Evolutionary conservation across 2,797 vertebrate species (phyloP).

Genomic region (Spea hammondii): DNA sequence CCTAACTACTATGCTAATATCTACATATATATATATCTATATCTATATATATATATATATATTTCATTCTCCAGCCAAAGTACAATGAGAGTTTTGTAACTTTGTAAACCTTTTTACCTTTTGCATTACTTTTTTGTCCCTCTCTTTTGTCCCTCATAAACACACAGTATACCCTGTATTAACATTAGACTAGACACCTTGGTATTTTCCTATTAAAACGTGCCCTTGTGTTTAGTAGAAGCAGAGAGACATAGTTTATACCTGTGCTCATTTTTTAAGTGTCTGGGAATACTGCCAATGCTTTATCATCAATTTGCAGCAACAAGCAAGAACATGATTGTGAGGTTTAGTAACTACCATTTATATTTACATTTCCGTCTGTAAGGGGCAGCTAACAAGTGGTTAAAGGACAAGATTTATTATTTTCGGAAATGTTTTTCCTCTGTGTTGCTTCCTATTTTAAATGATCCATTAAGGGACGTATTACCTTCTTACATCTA

Average conservation of each 20-base stretch:
- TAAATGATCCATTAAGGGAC: constrained; percentile 35
- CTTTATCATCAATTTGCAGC: constrained; percentile 48
- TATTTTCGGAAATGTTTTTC: constrained; percentile 43
- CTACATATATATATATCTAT: too few species aligned
- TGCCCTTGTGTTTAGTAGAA: constrained; percentile 49
- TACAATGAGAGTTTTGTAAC: too few species aligned
- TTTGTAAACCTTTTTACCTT: not conserved
- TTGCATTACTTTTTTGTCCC: not conserved
- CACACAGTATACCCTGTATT: not conserved
- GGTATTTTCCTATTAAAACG: constrained; percentile 31
- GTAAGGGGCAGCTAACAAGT: constrained; percentile 27
- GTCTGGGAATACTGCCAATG: constrained; percentile 49
- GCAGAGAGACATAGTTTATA: constrained; percentile 49
- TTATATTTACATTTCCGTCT: constrained; percentile 34
- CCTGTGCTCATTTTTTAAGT: constrained; percentile 50
- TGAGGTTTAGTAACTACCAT: constrained; percentile 35
- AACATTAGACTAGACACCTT: constrained; percentile 22
- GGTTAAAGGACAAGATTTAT: constrained; percentile 48
- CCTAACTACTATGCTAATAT: too few species aligned
- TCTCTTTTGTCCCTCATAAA: too few species aligned
- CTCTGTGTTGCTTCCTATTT: constrained; percentile 38
- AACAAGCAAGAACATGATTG: constrained; percentile 47
- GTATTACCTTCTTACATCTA: constrained; percentile 32
- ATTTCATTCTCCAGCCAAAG: too few species aligned
- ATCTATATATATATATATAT: too few species aligned